These are phyloP conservation scores for Bradypodion pumilum DNA, from an alignment of 2,797 vertebrate genomes.

Conservation along the genomic window DNA sequence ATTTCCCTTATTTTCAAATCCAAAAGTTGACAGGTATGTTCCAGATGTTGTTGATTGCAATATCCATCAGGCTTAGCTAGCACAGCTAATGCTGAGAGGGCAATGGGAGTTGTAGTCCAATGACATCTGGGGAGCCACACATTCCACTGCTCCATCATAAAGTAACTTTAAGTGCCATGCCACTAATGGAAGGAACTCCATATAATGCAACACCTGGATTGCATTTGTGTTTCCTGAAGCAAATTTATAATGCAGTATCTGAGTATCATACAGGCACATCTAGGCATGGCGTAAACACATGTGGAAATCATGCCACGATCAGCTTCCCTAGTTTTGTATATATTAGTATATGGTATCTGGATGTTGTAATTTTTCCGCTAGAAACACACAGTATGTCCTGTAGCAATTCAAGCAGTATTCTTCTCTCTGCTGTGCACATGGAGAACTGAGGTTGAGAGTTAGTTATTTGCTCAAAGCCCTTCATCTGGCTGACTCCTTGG, in stretches of 20 bases:
- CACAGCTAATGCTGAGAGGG: neutral
- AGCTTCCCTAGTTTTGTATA: neutral
- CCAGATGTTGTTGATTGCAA: neutral
- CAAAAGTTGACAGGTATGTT: too few relatives aligned
- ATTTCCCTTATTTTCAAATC: too few relatives aligned
- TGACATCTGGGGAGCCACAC: neutral
- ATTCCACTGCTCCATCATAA: neutral
- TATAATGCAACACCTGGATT: neutral
- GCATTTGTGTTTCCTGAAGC: neutral
- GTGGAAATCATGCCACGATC: neutral
- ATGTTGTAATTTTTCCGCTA: neutral
- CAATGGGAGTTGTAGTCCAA: neutral
- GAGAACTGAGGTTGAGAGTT: neutral
- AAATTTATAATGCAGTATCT: neutral
- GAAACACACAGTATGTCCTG: neutral
- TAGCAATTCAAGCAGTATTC: neutral
- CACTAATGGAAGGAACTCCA: neutral
- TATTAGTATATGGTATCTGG: neutral
- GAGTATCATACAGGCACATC: neutral
- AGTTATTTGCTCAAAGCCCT: neutral
- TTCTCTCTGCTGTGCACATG: neutral
- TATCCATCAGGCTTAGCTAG: neutral
- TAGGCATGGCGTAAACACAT: neutral
- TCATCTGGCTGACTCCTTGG: neutral
- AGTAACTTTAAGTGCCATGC: neutral